Evolutionary conservation across 2,888 invertebrate genomes (phyloP).

Genomic region (Phengaris arion): DNA sequence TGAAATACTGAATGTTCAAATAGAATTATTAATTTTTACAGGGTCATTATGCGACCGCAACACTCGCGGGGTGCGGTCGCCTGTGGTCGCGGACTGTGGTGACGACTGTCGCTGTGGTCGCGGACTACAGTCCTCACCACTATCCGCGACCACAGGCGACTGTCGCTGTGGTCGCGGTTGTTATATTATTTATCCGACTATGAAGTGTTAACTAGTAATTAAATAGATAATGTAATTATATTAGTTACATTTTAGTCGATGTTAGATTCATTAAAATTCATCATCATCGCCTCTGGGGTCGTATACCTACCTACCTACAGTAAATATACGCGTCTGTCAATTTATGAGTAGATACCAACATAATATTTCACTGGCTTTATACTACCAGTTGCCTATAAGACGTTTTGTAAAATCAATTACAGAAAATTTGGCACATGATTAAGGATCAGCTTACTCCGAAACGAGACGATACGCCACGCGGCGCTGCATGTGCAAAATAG

Average conservation of each 20-base stretch:
- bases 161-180: constrained; percentile 4
- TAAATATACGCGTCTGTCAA: too few species aligned
- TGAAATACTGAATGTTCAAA: background rate
- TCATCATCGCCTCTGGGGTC: background rate
- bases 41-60: background rate
- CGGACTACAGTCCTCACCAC: too few species aligned
- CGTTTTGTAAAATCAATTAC: too few species aligned
- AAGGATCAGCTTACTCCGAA: too few species aligned
- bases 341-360: too few species aligned
- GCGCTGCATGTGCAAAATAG: too few species aligned
- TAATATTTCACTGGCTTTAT: too few species aligned
- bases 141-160: too few species aligned
- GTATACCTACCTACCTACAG: too few species aligned
- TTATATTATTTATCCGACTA: background rate
- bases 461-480: too few species aligned
- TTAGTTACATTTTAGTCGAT: background rate
- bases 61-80: constrained; percentile 5
- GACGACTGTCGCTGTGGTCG: background rate
- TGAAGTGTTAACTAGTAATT: background rate
- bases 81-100: background rate
- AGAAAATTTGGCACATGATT: too few species aligned
- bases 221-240: background rate
- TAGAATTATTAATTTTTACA: constrained; percentile 11
- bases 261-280: background rate
- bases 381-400: too few species aligned